Evolutionary conservation across 1,140 invertebrate species (phyloP).

Genomic region (Papilio aristodemus): DNA sequence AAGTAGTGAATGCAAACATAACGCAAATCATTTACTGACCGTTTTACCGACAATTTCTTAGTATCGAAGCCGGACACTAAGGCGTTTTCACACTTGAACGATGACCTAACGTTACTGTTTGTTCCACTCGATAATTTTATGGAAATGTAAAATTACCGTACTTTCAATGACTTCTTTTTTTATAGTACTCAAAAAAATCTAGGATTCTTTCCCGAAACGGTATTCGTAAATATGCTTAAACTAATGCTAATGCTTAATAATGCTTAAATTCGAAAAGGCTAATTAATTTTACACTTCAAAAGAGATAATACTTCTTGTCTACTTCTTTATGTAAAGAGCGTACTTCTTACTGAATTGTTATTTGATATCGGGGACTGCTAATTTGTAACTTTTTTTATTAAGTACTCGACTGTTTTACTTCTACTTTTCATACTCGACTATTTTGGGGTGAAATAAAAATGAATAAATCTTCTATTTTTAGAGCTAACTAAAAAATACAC

Average conservation of each 20-base stretch:
- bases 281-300: too few species aligned
- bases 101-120: constrained; percentile 20
- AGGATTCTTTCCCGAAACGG: not conserved
- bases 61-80: constrained; percentile 27
- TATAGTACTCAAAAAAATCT: not conserved
- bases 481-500: too few species aligned
- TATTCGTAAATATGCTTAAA: too few species aligned
- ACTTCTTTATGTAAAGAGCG: too few species aligned
- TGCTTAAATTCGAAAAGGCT: not conserved
- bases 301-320: too few species aligned
- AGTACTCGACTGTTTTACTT: too few species aligned
- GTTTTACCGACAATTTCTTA: constrained; percentile 20
- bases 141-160: constrained; percentile 1
- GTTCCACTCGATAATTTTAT: not conserved
- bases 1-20: constrained; percentile 26
- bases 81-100: constrained; percentile 28
- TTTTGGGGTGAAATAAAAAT: too few species aligned
- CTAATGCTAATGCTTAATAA: not conserved
- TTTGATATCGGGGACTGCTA: too few species aligned
- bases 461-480: too few species aligned
- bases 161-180: constrained; percentile 9
- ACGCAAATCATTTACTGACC: constrained; percentile 18
- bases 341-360: too few species aligned
- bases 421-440: too few species aligned
- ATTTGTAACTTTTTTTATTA: too few species aligned